phyloP scores from a whole-genome alignment of 2,113 vertebrate genomes.

The Cacatua alba region DNA sequence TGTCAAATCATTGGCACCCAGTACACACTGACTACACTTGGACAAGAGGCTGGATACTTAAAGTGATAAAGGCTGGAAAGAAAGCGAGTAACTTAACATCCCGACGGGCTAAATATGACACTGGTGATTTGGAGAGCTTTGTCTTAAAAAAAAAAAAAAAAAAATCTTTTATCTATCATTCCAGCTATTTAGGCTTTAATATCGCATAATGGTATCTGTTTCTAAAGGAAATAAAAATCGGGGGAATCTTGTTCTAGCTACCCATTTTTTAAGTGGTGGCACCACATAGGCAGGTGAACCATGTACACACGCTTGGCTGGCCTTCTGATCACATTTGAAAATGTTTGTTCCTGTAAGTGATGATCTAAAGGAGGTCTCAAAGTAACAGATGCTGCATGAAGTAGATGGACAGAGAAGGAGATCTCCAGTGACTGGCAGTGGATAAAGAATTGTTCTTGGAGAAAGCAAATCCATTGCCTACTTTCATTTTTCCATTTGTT shows the following conservation, averaged over 20 bases:
- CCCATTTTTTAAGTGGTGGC: not conserved
- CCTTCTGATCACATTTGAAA: not conserved
- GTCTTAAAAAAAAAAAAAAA: not conserved
- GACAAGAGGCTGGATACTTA: not conserved
- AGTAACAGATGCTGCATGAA: not conserved
- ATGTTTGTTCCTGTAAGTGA: not conserved
- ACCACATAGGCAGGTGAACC: not conserved
- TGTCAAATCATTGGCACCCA: not conserved
- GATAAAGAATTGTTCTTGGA: not conserved
- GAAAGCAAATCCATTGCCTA: not conserved
- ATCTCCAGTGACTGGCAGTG: not conserved
- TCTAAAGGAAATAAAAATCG: not conserved
- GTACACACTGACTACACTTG: accelerated
- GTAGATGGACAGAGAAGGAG: not conserved
- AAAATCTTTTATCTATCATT: not conserved
- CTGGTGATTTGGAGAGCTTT: not conserved
- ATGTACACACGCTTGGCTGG: not conserved
- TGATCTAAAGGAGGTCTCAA: not conserved
- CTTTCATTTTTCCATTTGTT: not conserved
- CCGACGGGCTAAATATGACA: not conserved
- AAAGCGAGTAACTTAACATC: not conserved
- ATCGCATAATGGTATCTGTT: not conserved
- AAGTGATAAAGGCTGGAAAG: not conserved
- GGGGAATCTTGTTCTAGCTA: not conserved
- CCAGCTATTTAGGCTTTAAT: not conserved